These are phyloP conservation scores for Tenualosa ilisha DNA, from an alignment of 2,797 vertebrate genomes.

Conservation along the genomic window DNA sequence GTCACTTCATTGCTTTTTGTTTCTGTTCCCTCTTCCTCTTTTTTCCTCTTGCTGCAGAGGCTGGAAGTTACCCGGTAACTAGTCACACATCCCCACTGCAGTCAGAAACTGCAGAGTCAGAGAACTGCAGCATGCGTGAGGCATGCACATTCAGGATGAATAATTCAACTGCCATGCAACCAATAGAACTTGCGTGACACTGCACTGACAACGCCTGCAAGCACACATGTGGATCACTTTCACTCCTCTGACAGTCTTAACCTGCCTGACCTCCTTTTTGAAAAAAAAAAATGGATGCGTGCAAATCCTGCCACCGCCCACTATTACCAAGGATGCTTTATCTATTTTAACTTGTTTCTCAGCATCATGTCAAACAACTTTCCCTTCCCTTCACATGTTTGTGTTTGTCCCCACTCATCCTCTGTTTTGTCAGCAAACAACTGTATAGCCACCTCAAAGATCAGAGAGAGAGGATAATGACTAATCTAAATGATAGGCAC, in stretches of 20 bases:
- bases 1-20: background rate
- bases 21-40: background rate
- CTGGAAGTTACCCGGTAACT: slow-evolving; percentile 39
- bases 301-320: background rate
- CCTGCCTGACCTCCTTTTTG: background rate
- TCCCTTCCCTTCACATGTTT: background rate
- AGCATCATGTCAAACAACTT: background rate
- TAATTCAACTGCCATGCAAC: slow-evolving; percentile 64
- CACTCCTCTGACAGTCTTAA: background rate
- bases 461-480: background rate
- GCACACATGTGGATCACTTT: background rate
- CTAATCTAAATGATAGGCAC: background rate
- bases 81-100: slow-evolving; percentile 57
- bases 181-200: background rate
- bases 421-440: background rate
- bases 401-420: background rate
- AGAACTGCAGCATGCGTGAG: slow-evolving; percentile 56
- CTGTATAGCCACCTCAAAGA: background rate
- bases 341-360: background rate
- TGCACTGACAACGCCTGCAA: slow-evolving; percentile 17
- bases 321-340: background rate
- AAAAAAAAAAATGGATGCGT: background rate
- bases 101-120: slow-evolving; percentile 70
- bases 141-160: slow-evolving; percentile 58
- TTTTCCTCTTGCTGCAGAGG: slow-evolving; percentile 55